Evolutionary conservation across 2,797 vertebrate species (phyloP), one percentile per base, ranked within the genome.

Genomic region (Hoplostethus mediterraneus): DNA sequence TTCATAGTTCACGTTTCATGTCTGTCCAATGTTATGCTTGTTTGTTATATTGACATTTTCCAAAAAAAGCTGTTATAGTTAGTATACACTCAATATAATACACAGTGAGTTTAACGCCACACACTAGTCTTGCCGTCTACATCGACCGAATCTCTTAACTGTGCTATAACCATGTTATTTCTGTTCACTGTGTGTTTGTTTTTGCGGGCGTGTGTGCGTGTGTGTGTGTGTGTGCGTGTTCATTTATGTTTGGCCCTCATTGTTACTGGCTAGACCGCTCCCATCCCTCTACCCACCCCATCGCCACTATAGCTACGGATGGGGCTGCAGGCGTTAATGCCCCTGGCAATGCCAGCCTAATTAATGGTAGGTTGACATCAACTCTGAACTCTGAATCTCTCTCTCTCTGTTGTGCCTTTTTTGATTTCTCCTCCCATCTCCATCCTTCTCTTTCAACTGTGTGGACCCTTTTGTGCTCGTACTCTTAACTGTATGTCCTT

Each of bases 301-400:
- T 97, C 94, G 93, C 97, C 95, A 95, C 95, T 87, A 95, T 95
- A 93, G 96, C 97, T 90, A 96, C 97, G 94, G 97, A 99, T 95
- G 97, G 96, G 93, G 96, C 96, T 89, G 95, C 97, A 94, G 96
- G 96, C 93, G 94, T 96, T 95, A 97, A 96, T 94, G 95, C 96
- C 95, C 94, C 96, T 88, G 97, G 96, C 97, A 97, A 95, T 96
- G 93, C 96, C 96, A 97, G 94, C 96, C 96, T 99, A 95, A 98
- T 98, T 96, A 99, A 99, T 98, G 98, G 98, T 99, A 99, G 91
- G 98, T 99, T 94, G 95, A 95, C 70, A 71, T 87, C 86, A 87
- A 77, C 80, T 85, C 85, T 84, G 86, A 87, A 93, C 89, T 90
- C 89, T 93, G 90, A 92, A 21, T 21, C 21, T 21, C 21, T 90